Conservation (phyloP, 2,113 vertebrate species). For the Neofelis nebulosa region DNA sequence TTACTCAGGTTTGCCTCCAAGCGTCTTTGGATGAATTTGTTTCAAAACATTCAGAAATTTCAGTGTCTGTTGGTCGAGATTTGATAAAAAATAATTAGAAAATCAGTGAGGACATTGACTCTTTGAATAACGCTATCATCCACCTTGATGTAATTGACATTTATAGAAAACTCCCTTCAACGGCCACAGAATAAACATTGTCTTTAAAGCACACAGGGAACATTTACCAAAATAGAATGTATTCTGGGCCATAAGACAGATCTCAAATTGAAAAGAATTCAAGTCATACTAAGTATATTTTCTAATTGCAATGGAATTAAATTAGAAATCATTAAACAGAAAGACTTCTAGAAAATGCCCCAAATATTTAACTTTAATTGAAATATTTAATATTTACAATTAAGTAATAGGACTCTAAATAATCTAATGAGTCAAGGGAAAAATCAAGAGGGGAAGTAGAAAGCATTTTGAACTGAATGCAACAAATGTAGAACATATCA, state of each 20-base stretch:
- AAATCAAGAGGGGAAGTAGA: background rate
- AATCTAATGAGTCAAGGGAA: background rate
- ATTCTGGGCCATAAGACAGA: background rate
- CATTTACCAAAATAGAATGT: background rate
- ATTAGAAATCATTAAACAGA: background rate
- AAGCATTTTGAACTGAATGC: conserved; percentile 17
- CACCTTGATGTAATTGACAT: conserved; percentile 37
- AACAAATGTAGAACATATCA: background rate
- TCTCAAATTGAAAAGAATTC: background rate
- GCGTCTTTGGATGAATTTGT: background rate
- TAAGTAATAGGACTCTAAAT: background rate
- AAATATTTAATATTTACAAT: background rate
- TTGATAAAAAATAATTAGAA: conserved; percentile 21
- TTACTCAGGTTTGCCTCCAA: background rate
- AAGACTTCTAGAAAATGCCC: background rate
- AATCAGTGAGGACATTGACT: conserved; percentile 4
- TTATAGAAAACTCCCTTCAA: conserved; percentile 8
- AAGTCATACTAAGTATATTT: background rate
- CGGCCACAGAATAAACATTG: background rate
- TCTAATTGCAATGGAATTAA: background rate
- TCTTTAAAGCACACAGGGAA: background rate
- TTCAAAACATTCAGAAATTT: background rate
- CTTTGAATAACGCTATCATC: background rate
- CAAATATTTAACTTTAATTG: background rate
- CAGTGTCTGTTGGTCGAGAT: background rate